phyloP scores from a whole-genome alignment of 1,140 invertebrate genomes.

The Cylas formicarius region DNA sequence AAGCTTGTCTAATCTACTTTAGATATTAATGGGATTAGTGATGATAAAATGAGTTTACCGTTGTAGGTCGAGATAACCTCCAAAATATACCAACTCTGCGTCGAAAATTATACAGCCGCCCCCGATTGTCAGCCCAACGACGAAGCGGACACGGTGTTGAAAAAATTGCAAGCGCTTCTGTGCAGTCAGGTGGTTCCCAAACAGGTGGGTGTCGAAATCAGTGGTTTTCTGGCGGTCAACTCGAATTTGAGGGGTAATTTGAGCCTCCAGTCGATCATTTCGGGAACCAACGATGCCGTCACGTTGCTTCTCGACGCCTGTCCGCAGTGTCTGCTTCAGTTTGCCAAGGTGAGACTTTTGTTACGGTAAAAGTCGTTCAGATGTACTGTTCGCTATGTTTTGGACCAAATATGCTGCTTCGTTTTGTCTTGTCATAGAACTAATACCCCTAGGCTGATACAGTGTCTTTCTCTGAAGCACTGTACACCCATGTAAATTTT shows the following conservation, averaged over 20 bases:
- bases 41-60: no score
- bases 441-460: no score
- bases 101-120: constrained; percentile 24
- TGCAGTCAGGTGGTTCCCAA: constrained; percentile 37
- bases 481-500: no score
- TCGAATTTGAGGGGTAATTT: constrained; percentile 32
- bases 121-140: constrained; percentile 16
- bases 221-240: constrained; percentile 34
- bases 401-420: no score
- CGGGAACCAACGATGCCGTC: constrained; percentile 33
- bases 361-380: constrained; percentile 3
- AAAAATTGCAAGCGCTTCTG: constrained; percentile 38
- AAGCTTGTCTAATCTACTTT: no score
- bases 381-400: neutral
- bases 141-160: constrained; percentile 35
- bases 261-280: constrained; percentile 34
- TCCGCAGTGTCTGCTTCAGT: constrained; percentile 50
- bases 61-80: constrained; percentile 34
- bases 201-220: constrained; percentile 32
- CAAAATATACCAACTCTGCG: constrained; percentile 32
- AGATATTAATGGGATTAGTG: no score
- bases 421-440: no score
- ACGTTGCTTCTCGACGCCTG: constrained; percentile 47
- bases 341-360: constrained; percentile 48
- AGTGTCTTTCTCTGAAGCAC: no score